Percentiles rank a stretch among this genome's conserved stretches.
Evolutionary conservation across 2,113 vertebrate species (phyloP).

Genomic region (Mandrillus leucophaeus): DNA sequence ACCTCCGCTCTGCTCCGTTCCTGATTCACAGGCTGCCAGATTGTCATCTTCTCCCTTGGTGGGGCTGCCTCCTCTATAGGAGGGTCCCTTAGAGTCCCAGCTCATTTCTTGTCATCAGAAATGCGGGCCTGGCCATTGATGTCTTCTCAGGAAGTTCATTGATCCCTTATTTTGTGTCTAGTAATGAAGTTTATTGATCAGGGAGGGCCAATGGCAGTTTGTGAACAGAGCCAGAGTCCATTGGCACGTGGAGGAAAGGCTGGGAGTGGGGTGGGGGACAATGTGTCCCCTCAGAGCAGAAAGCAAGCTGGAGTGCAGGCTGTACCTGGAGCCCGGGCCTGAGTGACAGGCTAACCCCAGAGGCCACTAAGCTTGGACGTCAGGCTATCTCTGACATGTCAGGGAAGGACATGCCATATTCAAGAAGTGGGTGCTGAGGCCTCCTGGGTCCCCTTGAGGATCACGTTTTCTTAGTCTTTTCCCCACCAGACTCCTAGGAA

Average conservation of each 20-base stretch:
- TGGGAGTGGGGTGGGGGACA: background rate
- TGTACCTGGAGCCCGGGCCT: background rate
- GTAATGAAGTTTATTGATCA: conserved; percentile 84
- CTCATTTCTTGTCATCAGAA: conserved; percentile 63
- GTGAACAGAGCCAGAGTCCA: conserved; percentile 65
- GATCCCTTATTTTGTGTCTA: conserved; percentile 70
- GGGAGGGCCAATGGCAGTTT: conserved; percentile 73
- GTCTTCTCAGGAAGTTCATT: conserved; percentile 75
- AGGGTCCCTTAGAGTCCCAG: background rate
- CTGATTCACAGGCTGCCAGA: background rate
- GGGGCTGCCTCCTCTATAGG: background rate
- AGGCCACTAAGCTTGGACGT: background rate
- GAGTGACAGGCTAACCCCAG: background rate
- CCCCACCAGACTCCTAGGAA: background rate
- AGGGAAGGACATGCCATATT: background rate
- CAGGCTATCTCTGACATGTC: background rate
- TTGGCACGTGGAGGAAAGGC: background rate
- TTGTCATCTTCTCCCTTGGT: background rate
- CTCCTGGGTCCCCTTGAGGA: background rate
- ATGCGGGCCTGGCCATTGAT: conserved; percentile 43
- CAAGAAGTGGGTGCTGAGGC: background rate
- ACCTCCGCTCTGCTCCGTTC: background rate
- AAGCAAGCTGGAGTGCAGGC: background rate
- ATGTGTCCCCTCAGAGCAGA: background rate
- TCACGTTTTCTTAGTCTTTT: background rate